A percentile compares a stretch with the other conserved stretches of the same genome.
phyloP scores from a whole-genome alignment of 2,888 invertebrate species.

The Lucinisca nassula region DNA sequence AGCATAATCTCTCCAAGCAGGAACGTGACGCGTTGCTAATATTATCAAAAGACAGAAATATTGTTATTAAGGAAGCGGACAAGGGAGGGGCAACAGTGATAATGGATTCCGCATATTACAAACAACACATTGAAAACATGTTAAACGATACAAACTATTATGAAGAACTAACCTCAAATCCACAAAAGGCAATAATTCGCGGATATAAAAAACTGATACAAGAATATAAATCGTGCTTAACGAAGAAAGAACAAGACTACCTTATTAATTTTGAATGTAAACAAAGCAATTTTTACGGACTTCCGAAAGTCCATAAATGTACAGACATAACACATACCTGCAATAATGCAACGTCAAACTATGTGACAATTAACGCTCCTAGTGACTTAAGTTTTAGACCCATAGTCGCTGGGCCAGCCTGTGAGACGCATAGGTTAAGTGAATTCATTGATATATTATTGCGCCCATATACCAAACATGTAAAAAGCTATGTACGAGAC shows the following conservation, averaged over 20 bases:
- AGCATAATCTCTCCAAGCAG: background rate
- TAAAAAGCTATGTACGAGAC: conserved; percentile 18
- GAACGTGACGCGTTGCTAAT: background rate
- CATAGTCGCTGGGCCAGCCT: background rate
- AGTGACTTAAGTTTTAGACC: background rate
- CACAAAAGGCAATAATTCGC: background rate
- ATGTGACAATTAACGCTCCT: too few relatives aligned
- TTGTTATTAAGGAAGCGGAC: conserved; percentile 26
- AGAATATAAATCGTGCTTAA: background rate
- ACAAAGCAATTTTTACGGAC: background rate
- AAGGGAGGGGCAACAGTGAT: conserved; percentile 8
- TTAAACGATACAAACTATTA: background rate
- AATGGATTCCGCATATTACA: conserved; percentile 14
- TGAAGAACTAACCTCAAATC: background rate
- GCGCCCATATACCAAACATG: background rate
- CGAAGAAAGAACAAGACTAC: background rate
- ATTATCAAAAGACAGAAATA: background rate
- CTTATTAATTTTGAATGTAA: background rate
- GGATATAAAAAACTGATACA: background rate
- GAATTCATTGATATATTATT: background rate
- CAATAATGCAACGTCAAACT: too few relatives aligned
- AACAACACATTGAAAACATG: background rate
- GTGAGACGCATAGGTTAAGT: background rate
- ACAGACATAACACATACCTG: too few relatives aligned
- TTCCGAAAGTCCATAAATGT: background rate